A percentile compares a stretch with the other conserved stretches of the same genome.
phyloP scores from a whole-genome alignment of 2,797 vertebrate species.

The Champsocephalus gunnari region DNA sequence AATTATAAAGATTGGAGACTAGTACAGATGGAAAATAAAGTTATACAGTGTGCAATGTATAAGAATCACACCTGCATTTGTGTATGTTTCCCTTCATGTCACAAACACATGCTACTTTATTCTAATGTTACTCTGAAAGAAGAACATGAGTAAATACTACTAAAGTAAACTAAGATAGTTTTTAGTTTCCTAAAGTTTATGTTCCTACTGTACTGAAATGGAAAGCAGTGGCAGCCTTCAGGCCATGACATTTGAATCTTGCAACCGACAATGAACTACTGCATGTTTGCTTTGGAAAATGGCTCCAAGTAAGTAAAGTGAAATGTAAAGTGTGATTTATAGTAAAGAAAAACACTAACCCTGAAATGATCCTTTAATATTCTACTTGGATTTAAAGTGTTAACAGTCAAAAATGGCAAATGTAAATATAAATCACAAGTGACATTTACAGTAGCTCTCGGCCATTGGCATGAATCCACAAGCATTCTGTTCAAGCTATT shows the following conservation, averaged over 20 bases:
- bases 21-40: constrained; percentile 7
- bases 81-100: neutral
- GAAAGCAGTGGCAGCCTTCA: constrained; percentile 8
- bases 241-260: constrained; percentile 23
- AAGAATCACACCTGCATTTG: neutral
- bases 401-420: neutral
- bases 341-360: neutral
- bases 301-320: neutral
- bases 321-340: neutral
- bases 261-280: neutral
- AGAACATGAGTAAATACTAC: neutral
- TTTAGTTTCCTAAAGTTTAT: neutral
- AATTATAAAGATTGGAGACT: constrained; percentile 27
- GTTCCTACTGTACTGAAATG: constrained; percentile 1
- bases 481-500: constrained; percentile 24
- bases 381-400: neutral
- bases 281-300: constrained; percentile 18
- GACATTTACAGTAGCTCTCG: constrained; percentile 16
- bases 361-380: neutral
- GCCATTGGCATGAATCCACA: constrained; percentile 34
- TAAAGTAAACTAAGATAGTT: neutral
- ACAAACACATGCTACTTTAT: neutral
- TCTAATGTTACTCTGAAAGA: neutral
- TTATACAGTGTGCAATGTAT: neutral
- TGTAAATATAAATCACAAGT: constrained; percentile 28